phyloP scores from a whole-genome alignment of 2,113 vertebrate species.

The Nothoprocta pentlandii region DNA sequence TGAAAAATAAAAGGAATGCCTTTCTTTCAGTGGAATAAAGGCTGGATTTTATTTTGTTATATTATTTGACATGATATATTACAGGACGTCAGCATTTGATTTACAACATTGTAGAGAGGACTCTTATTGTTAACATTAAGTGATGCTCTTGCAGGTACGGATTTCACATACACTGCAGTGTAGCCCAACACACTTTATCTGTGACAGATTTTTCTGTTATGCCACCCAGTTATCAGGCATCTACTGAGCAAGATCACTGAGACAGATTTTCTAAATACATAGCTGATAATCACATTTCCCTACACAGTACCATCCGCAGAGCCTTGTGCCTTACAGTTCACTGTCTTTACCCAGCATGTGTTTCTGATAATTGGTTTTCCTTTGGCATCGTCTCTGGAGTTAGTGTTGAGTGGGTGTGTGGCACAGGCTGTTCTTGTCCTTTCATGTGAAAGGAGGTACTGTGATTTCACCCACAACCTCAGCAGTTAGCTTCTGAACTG shows the following conservation, averaged over 20 bases:
- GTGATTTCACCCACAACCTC: conserved; percentile 11
- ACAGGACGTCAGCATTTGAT: conserved; percentile 17
- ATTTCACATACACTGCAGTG: not conserved
- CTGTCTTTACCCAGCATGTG: conserved; percentile 23
- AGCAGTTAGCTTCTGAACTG: conserved; percentile 10
- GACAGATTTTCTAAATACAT: conserved; percentile 34
- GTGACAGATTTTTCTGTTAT: conserved; percentile 12
- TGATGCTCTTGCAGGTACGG: not conserved
- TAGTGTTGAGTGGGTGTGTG: not conserved
- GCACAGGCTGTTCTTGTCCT: conserved; percentile 12
- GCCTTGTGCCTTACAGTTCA: not conserved
- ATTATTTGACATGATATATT: conserved; percentile 21
- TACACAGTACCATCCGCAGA: not conserved
- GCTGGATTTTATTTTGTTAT: not conserved
- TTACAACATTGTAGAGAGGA: conserved; percentile 13
- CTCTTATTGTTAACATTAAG: conserved; percentile 24
- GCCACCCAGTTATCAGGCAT: not conserved
- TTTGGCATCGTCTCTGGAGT: not conserved
- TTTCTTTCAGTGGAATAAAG: not conserved
- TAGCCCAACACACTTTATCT: not conserved
- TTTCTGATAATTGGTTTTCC: conserved; percentile 56
- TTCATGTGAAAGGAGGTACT: conserved; percentile 4
- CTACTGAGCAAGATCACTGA: conserved; percentile 44
- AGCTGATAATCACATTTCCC: conserved; percentile 17
- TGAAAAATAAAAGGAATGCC: not conserved